Percentiles rank a stretch among this genome's conserved stretches.
Evolutionary conservation across 2,888 invertebrate species (phyloP).

Genomic region (Eugnorisma glareosa): DNA sequence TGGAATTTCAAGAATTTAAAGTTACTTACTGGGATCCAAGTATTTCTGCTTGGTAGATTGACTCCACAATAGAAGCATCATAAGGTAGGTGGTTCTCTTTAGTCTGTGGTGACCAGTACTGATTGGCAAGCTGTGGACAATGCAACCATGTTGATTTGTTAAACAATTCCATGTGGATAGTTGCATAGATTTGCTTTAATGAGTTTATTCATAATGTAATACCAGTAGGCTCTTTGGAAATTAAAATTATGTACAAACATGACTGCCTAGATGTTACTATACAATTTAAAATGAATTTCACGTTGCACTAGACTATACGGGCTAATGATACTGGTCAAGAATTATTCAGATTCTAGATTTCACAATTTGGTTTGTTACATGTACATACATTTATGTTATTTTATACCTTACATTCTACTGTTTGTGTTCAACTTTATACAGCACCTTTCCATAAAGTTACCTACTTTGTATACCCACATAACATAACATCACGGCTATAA

Average conservation of each 20-base stretch:
- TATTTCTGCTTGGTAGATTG: constrained; percentile 97
- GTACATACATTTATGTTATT: background rate
- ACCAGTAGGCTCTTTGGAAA: constrained; percentile 83
- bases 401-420: background rate
- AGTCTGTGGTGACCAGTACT: constrained; percentile 98
- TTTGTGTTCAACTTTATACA: background rate
- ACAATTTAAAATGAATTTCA: constrained; percentile 1
- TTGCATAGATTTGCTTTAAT: constrained; percentile 83
- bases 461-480: background rate
- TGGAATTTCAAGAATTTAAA: constrained; percentile 48
- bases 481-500: no score
- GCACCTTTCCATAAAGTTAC: background rate
- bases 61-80: constrained; percentile 95
- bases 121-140: constrained; percentile 94
- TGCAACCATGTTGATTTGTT: constrained; percentile 84
- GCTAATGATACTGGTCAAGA: background rate
- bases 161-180: constrained; percentile 84
- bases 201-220: constrained; percentile 65
- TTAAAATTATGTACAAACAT: constrained; percentile 55
- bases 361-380: background rate
- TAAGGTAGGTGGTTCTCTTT: constrained; percentile 93
- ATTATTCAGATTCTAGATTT: background rate
- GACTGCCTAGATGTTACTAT: constrained; percentile 63
- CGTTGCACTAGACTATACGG: constrained; percentile 1
- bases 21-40: constrained; percentile 93